phyloP scores from a whole-genome alignment of 2,797 vertebrate genomes.

The Avahi laniger region DNA sequence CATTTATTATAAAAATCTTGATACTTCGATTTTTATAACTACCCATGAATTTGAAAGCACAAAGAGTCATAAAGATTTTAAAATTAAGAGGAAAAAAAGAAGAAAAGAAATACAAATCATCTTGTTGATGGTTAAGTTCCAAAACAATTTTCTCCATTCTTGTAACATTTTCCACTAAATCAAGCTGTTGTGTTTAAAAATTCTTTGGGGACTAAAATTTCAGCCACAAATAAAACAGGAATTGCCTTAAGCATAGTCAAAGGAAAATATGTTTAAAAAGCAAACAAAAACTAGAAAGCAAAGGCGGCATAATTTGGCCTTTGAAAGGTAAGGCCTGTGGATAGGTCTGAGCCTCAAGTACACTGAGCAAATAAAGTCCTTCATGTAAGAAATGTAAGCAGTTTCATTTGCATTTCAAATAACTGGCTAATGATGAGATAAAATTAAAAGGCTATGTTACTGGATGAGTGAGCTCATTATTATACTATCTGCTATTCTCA shows the following conservation, averaged over 20 bases:
- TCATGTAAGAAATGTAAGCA: background rate
- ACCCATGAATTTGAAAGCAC: conserved; percentile 12
- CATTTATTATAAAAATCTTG: conserved; percentile 13
- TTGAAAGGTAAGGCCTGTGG: background rate
- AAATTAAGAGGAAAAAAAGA: background rate
- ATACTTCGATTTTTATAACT: conserved; percentile 7
- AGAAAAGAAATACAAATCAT: background rate
- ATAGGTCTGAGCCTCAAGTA: background rate
- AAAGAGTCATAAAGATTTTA: conserved; percentile 14
- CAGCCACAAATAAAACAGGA: conserved; percentile 16
- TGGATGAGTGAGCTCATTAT: background rate
- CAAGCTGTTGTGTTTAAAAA: conserved; percentile 27
- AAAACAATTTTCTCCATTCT: conserved; percentile 57
- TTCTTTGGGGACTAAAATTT: conserved; percentile 46
- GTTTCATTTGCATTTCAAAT: conserved; percentile 32
- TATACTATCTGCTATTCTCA: background rate
- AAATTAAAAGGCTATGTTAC: background rate
- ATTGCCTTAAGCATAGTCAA: background rate
- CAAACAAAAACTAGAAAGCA: background rate
- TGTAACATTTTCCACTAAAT: conserved; percentile 43
- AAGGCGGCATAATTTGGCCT: background rate
- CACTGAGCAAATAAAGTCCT: background rate
- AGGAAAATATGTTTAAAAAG: background rate
- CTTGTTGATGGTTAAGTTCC: background rate
- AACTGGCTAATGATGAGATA: background rate